These are phyloP conservation scores for Bombylius major DNA, from an alignment of 2,888 invertebrate species.

Conservation along the genomic window DNA sequence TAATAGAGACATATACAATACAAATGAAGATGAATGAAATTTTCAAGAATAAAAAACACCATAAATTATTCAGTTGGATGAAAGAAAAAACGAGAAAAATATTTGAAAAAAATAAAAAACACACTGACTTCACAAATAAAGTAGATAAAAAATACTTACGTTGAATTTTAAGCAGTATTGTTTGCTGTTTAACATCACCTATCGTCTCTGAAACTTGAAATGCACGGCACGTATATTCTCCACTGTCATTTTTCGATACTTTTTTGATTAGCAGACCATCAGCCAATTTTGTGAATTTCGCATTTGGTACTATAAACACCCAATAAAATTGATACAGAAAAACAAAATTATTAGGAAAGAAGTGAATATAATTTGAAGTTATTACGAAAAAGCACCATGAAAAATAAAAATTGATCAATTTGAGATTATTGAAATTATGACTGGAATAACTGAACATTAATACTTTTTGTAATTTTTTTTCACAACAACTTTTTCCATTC, in stretches of 20 bases:
- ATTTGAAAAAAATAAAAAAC: not conserved
- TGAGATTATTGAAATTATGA: not conserved
- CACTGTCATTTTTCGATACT: constrained; percentile 42
- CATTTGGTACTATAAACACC: constrained; percentile 15
- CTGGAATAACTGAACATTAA: not conserved
- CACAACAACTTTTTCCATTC: too few species aligned
- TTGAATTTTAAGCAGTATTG: constrained; percentile 44
- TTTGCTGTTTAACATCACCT: constrained; percentile 41
- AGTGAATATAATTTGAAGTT: not conserved
- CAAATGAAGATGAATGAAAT: too few species aligned
- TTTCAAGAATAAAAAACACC: too few species aligned
- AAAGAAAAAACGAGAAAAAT: not conserved
- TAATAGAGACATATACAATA: too few species aligned
- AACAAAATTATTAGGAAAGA: not conserved
- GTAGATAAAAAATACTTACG: constrained; percentile 39
- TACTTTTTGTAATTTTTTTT: too few species aligned
- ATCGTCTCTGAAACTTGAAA: constrained; percentile 40
- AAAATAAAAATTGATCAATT: not conserved
- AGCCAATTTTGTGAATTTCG: constrained; percentile 39
- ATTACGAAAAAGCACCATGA: not conserved
- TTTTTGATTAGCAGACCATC: constrained; percentile 45
- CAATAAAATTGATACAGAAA: constrained; percentile 11
- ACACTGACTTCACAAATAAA: not conserved
- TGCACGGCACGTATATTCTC: constrained; percentile 46
- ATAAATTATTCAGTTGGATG: not conserved